phyloP scores from a whole-genome alignment of 2,797 vertebrate genomes.

The Neoniphon sammara region DNA sequence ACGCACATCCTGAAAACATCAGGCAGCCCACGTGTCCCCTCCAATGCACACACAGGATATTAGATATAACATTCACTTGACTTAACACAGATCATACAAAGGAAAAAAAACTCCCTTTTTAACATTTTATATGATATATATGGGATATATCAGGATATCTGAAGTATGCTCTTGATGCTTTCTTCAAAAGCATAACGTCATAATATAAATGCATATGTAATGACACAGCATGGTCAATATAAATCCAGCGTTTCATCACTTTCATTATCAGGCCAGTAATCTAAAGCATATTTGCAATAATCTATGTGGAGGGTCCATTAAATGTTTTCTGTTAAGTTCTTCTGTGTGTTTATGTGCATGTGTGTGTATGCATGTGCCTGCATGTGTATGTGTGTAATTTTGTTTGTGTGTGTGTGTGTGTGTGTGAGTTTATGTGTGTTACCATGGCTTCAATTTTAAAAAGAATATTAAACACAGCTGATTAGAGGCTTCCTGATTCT shows the following conservation, averaged over 20 bases:
- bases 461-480: conserved; percentile 40
- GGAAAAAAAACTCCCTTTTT: conserved; percentile 4
- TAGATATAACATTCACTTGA: conserved; percentile 37
- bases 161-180: conserved; percentile 9
- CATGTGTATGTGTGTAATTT: not conserved
- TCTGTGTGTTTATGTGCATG: conserved; percentile 7
- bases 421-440: not conserved
- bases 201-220: conserved; percentile 17
- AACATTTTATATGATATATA: conserved; percentile 13
- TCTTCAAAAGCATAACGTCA: conserved; percentile 35
- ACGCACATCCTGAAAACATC: conserved; percentile 57
- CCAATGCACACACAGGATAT: conserved; percentile 22
- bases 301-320: conserved; percentile 2
- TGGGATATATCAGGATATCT: conserved; percentile 12
- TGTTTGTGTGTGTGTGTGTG: not conserved
- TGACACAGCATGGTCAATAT: conserved; percentile 19
- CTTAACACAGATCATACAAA: conserved; percentile 28
- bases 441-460: conserved; percentile 3
- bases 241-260: conserved; percentile 17
- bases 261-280: conserved; percentile 13
- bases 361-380: not conserved
- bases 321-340: conserved; percentile 1
- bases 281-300: conserved; percentile 12
- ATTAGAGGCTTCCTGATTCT: conserved; percentile 33
- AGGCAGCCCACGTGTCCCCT: conserved; percentile 23